Conservation (phyloP, 2,888 invertebrate genomes). For the Nebria brevicollis region DNA sequence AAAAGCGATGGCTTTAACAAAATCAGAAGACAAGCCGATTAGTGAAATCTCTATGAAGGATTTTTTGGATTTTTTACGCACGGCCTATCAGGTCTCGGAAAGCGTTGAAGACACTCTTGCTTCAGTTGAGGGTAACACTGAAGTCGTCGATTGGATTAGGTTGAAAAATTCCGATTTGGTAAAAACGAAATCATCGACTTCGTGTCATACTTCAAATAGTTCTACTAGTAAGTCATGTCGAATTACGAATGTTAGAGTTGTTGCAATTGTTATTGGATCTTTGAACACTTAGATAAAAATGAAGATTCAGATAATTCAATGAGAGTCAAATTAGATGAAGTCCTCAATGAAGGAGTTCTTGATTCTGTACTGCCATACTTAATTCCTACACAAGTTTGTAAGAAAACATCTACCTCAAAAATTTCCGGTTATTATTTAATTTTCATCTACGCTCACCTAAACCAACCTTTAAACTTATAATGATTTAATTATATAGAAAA, state of each 20-base stretch:
- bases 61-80: slow-evolving; percentile 78
- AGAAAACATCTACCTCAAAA: slow-evolving; percentile 41
- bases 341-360: slow-evolving; percentile 82
- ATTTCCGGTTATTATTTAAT: slow-evolving; percentile 37
- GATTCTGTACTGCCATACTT: slow-evolving; percentile 86
- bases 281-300: neutral
- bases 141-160: slow-evolving; percentile 65
- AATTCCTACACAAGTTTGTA: slow-evolving; percentile 66
- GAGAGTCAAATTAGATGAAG: slow-evolving; percentile 63
- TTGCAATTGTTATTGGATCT: neutral
- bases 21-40: slow-evolving; percentile 52
- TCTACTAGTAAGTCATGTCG: neutral
- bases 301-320: slow-evolving; percentile 53
- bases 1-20: slow-evolving; percentile 1
- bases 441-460: neutral
- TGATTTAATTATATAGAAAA: slow-evolving; percentile 31
- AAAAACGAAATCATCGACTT: slow-evolving; percentile 53
- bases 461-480: neutral
- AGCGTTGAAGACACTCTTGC: slow-evolving; percentile 52
- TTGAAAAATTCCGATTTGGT: slow-evolving; percentile 63
- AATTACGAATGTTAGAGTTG: no score
- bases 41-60: slow-evolving; percentile 75
- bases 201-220: slow-evolving; percentile 45
- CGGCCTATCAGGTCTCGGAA: slow-evolving; percentile 72
- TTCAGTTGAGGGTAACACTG: slow-evolving; percentile 62